Base-by-base conservation (phyloP, 2,888 invertebrate genomes). In the Habrosyne pyritoides region DNA sequence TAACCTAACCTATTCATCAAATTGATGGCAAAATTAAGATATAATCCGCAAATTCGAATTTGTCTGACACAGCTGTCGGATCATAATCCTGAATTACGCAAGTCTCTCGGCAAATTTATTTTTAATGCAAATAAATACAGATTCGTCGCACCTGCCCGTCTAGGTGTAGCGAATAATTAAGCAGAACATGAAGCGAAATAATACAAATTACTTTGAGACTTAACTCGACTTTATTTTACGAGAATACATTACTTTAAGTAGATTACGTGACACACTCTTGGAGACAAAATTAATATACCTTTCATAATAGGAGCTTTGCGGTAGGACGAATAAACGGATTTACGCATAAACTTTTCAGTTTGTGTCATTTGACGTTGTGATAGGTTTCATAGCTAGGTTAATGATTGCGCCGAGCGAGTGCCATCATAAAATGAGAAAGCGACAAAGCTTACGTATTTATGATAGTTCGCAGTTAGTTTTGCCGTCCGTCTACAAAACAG, bases 111-210 rank as follows among this genome's bases (percentile, higher is more conserved):
- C 75, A 80, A 89, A 88, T 89, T 84, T 88, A 88, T 87, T 89
- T 89, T 89, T 88, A 87, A 89, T 89, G 87, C 89, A 89, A 89
- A 89, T 88, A 89, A 89, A 89, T 89, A 89, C 88, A 89, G 87
- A 84, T 85, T 87, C 83, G 84, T 87, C 86, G 86, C 90, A 89
- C 89, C 89, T 89, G 89, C 82, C 83, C 76, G 84, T 83, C 86
- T 86, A 81, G 84, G 77, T 86, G 86, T 84, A 81, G 79, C 83
- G 86, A 81, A 87, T 88, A 88, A 89, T 89, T 89, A 87, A 86
- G 87, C 83, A 76, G 81, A 87, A 85, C 84, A 85, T 84, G 83
- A 79, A 86, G 86, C 84, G 84, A 86, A 87, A 87, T 87, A 87
- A 88, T 89, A 87, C 82, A 87, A 87, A 88, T 87, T 86, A 85